Base-by-base conservation (phyloP, 2,113 vertebrate species). In the Octodon degus region DNA sequence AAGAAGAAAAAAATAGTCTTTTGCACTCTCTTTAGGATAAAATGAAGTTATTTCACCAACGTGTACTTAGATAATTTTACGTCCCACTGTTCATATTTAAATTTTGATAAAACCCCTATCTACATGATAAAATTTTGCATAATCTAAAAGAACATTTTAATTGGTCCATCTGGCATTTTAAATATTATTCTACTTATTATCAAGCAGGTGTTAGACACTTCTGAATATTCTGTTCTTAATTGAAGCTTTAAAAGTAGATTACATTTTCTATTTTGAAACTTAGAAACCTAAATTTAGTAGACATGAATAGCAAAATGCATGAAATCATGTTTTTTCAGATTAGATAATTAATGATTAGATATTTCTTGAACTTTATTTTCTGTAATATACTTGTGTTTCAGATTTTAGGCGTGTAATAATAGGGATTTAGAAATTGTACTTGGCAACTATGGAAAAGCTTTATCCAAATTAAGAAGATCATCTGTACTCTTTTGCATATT, bases 71-170 rank as follows among this genome's bases (percentile, higher is more conserved):
- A 40, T 79, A 85, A 84, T 87, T 96, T 97, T 96, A 60, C n/a
- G 81, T 91, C 60, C 77, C 17, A 76, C 63, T 84, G 76, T n/a
- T 77, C 40, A 82, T 93, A 76, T 94, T 93, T 96, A 88, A 72
- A 96, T 95, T 95, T 92, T 90, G 40, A 90, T 72, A 63, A 82
- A 96, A 96, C 82, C 92, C 14, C 24, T 79, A 80, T 47, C 1
- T 9, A 0, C 50, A 80, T 94, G 86, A 94, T 84, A 94, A 37
- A n/a, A 87, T 96, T 95, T 96, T 92, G 30, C 95, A 91, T 97
- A 89, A 91, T 96, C 84, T 86, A 58, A 95, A 96, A 97, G 91
- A 96, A 94, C 93, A 96, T 98, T 97, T 97, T 98, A 98, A 98
- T 95, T 97, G 94, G 74, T 96, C 83, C 93, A 97, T 94, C 96